A percentile compares a stretch with the other conserved stretches of the same genome.
Conservation (phyloP, 2,113 vertebrate genomes). For the Ochotona curzoniae region DNA sequence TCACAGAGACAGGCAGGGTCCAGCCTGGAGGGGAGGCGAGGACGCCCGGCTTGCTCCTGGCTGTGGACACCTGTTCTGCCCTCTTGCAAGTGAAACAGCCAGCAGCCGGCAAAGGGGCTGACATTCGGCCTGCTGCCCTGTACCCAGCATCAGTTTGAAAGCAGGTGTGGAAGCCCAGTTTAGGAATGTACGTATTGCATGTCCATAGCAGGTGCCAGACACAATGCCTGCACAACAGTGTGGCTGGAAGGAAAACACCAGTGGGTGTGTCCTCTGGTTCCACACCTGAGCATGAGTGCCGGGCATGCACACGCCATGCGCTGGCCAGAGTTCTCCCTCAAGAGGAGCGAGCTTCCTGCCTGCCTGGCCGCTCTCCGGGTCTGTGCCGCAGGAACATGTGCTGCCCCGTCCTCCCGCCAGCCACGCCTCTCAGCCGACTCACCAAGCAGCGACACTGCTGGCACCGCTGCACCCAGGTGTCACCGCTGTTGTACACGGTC, state of each 20-base stretch:
- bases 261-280: background rate
- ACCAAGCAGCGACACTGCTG: conserved; percentile 98
- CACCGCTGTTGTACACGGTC: conserved; percentile 94
- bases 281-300: background rate
- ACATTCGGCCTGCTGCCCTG: background rate
- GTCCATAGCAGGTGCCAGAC: background rate
- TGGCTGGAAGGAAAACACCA: background rate
- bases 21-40: background rate
- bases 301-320: background rate
- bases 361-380: background rate
- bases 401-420: too few relatives aligned
- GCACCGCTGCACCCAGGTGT: conserved; percentile 97
- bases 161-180: background rate
- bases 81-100: conserved; percentile 33
- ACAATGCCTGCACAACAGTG: background rate
- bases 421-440: conserved; percentile 73
- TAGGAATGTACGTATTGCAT: background rate
- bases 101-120: background rate
- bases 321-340: background rate
- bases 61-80: conserved; percentile 18
- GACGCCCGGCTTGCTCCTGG: too few relatives aligned
- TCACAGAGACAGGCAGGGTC: conserved; percentile 36
- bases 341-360: background rate
- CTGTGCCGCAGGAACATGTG: too few relatives aligned
- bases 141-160: conserved; percentile 40